Evolutionary conservation across 2,888 invertebrate genomes (phyloP), one percentile per base, ranked within the genome.

Genomic region (Lasioglossum marginatum): DNA sequence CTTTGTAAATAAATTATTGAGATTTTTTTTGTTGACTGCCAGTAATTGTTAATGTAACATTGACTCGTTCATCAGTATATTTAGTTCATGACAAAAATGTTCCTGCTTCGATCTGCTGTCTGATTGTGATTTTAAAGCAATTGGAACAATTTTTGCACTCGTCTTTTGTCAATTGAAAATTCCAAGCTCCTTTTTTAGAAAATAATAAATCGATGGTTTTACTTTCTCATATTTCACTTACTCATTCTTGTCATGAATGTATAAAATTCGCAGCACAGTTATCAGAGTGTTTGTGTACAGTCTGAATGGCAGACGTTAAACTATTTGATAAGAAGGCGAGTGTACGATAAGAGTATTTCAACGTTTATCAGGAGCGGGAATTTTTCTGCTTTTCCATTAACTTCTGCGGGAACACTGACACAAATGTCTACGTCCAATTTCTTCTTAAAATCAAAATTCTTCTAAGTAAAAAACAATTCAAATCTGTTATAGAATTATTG

Each of bases 261-360:
- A 23, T 52, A 3, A 52, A 52, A 52, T 10, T 52, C 52, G 52
- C 52, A 52, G 52, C 10, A 52, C 19, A 10, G 52, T 52, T 52
- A 52, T 23, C 60, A 10, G 6, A 31, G 19, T 34, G 52, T 34
- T 10, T 52, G 19, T 68, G n/a, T 60, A 3, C 27, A 19, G 3
- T 31, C 23, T 19, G 57, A 60, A 16, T 5, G n/a, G 0, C 19
- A 48, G 63, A 37, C 31, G 16, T 31, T 19, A 34, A 68, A 10
- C 3, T 60, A 19, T 12, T 57, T 34, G 75, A 83, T 72, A 82
- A 52, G 27, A 23, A 16, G 19, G 14, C n/a, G 14, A 37, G 23
- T 52, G 83, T 27, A 34, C 72, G 77, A 83, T 83, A 70, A 83
- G 40, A 60, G 34, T 31, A 8, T 66, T 19, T 14, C 5, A 16